Base-by-base conservation (phyloP, 2,113 vertebrate genomes). In the Sapajus apella region DNA sequence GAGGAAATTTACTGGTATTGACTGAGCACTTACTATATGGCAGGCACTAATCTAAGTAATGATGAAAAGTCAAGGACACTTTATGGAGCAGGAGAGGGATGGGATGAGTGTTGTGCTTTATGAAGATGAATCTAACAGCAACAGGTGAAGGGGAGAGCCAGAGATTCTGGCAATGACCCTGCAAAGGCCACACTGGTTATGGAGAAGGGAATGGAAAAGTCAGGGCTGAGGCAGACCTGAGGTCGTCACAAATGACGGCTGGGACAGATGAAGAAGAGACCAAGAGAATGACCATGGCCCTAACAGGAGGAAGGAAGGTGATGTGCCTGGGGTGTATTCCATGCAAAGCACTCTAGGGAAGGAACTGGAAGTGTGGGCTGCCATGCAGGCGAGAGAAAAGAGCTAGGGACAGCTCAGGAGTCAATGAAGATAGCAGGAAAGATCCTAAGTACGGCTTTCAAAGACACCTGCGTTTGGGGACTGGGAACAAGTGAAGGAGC, bases 291-390 rank as follows among this genome's bases (percentile, higher is more conserved):
- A 25, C 0, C 8, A 13, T 2, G 25, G n/a, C 75, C 52, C 20
- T 30, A 3, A 64, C 37, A 50, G 32, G 35, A 9, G 32, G 43
- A 45, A 27, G 32, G 58, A n/a, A 35, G 32, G 35, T 3, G 18
- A 25, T 12, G 18, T n/a, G 2, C 9, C 21, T 45, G 79, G 27
- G 35, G 61, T 0, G 2, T 18, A 10, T 0, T 0, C 18, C 32
- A n/a, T 16, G 14, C 32, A 50, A 12, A 61, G 12, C 2, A 32
- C 9, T 4, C 25, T 16, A 0, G 11, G 32, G 25, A 9, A 55
- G 35, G 32, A 14, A 11, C 32, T 2, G 5, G 2, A 12, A 47
- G 50, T 0, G 14, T 8, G 21, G 30, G 3, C 43, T 14, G 40
- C 3, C 18, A 2, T 0, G 0, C 30, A 43, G 58, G 0, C 2